Percentiles rank a stretch among this genome's conserved stretches.
Conservation (phyloP, 1,140 invertebrate genomes). For the Leptinotarsa texana region DNA sequence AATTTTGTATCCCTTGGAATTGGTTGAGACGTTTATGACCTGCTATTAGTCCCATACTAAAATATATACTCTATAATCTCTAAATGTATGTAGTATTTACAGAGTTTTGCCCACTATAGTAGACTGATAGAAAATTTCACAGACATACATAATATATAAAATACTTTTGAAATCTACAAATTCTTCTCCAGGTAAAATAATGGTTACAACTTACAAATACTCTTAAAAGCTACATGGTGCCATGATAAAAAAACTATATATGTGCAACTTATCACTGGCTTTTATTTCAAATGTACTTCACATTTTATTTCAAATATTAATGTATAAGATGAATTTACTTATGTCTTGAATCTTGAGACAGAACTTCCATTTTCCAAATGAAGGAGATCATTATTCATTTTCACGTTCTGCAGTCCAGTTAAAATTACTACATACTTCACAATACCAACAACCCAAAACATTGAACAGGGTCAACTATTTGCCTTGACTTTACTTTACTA, state of each 20-base stretch:
- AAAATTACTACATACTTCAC: too few relatives aligned
- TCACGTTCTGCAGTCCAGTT: too few relatives aligned
- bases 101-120: neutral
- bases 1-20: slow-evolving; percentile 33
- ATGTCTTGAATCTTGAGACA: too few relatives aligned
- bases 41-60: slow-evolving; percentile 46
- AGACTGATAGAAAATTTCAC: slow-evolving; percentile 33
- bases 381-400: too few relatives aligned
- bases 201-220: neutral
- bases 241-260: neutral
- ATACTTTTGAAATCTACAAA: slow-evolving; percentile 1
- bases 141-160: slow-evolving; percentile 1
- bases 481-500: too few relatives aligned
- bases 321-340: too few relatives aligned
- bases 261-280: too few relatives aligned
- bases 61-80: slow-evolving; percentile 43
- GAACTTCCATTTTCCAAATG: too few relatives aligned
- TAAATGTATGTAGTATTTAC: slow-evolving; percentile 13
- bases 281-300: too few relatives aligned
- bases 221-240: neutral
- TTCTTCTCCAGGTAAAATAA: neutral
- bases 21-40: neutral
- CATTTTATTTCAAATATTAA: too few relatives aligned
- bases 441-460: too few relatives aligned
- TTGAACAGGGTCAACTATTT: too few relatives aligned